Percentiles rank a stretch among this genome's conserved stretches.
Evolutionary conservation across 1,140 invertebrate species (phyloP).

Genomic region (Bombus terrestris): DNA sequence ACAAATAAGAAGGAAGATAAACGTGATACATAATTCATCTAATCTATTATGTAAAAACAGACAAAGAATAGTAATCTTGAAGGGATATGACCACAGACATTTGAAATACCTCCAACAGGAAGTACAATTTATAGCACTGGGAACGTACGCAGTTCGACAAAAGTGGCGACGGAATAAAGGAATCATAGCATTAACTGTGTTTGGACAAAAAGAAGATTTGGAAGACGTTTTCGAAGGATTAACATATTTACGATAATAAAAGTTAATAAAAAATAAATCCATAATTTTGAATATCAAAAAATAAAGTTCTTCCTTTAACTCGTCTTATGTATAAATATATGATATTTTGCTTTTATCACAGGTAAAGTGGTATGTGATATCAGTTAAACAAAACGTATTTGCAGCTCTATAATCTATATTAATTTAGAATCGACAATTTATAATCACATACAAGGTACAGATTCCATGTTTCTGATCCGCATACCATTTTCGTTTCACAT

Average conservation of each 20-base stretch:
- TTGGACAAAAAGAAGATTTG: conserved; percentile 65
- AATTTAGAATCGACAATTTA: background rate
- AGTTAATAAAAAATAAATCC: background rate
- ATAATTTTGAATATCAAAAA: background rate
- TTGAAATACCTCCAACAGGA: conserved; percentile 66
- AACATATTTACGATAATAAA: conserved; percentile 44
- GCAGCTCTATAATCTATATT: background rate
- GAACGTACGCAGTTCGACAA: conserved; percentile 40
- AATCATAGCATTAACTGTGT: conserved; percentile 64
- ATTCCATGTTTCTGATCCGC: too few species aligned
- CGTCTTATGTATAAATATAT: background rate
- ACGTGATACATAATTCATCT: background rate
- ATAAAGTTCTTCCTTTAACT: background rate
- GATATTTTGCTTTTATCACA: background rate
- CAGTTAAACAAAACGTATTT: background rate
- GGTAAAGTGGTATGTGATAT: background rate
- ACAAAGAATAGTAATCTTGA: conserved; percentile 65
- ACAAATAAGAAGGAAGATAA: background rate
- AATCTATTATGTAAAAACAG: conserved; percentile 42
- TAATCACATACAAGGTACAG: too few species aligned
- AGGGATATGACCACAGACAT: conserved; percentile 71
- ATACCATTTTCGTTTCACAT: too few species aligned
- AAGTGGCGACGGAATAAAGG: conserved; percentile 41
- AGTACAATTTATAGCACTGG: conserved; percentile 50
- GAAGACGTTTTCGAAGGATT: conserved; percentile 66